Conservation (phyloP, 2,888 invertebrate species). For the Hydroisotoma schaefferi region DNA sequence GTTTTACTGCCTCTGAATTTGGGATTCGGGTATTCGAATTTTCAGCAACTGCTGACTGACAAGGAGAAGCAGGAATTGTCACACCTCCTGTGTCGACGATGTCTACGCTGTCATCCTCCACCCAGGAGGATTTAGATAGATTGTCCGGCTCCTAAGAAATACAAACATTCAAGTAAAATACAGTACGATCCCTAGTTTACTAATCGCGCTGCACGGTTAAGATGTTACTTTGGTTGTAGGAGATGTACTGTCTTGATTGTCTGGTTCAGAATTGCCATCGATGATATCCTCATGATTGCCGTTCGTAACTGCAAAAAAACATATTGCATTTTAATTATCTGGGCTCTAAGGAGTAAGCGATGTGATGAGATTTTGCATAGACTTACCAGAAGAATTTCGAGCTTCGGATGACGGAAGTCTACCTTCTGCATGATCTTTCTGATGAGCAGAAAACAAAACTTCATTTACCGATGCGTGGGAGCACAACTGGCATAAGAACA, state of each 20-base stretch:
- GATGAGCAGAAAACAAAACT: conserved; percentile 57
- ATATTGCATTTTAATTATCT: too few species aligned
- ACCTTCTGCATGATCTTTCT: conserved; percentile 55
- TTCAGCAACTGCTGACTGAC: neutral
- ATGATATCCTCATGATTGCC: too few species aligned
- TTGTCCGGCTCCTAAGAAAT: neutral
- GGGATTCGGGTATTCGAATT: neutral
- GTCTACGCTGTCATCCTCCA: conserved; percentile 21
- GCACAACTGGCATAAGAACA: conserved; percentile 58
- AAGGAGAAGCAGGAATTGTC: conserved; percentile 55
- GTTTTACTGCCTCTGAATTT: too few species aligned
- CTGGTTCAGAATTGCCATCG: too few species aligned
- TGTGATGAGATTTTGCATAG: too few species aligned
- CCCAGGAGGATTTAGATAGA: neutral
- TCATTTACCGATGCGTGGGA: conserved; percentile 61
- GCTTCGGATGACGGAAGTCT: neutral
- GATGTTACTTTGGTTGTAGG: neutral
- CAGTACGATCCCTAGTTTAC: too few species aligned
- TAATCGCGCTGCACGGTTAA: too few species aligned
- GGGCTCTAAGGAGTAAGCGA: too few species aligned
- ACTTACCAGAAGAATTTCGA: neutral
- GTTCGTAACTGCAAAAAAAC: too few species aligned
- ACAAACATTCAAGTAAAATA: neutral
- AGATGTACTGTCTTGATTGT: too few species aligned
- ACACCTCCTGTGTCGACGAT: conserved; percentile 59